Percentiles rank a stretch among this genome's conserved stretches.
Conservation (phyloP, 1,140 invertebrate genomes). For the Drosophila parvula region DNA sequence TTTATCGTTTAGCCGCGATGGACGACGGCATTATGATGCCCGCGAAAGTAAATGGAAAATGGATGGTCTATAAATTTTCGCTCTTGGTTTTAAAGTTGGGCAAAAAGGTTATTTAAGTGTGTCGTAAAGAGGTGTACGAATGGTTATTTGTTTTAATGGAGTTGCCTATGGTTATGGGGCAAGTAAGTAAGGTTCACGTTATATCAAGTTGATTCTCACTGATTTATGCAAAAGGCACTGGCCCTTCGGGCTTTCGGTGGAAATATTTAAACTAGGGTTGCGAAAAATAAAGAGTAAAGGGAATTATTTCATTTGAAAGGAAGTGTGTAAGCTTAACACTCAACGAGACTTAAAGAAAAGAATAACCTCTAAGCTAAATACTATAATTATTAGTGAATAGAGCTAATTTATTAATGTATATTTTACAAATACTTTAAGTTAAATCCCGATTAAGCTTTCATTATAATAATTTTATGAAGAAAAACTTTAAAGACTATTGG, state of each 20-base stretch:
- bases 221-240: neutral
- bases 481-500: neutral
- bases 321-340: neutral
- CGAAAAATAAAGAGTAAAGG: too few relatives aligned
- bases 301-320: neutral
- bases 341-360: too few relatives aligned
- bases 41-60: slow-evolving; percentile 54
- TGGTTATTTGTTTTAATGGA: slow-evolving; percentile 5
- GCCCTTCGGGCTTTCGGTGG: neutral
- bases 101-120: slow-evolving; percentile 33
- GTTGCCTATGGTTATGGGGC: slow-evolving; percentile 4
- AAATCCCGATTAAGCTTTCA: neutral
- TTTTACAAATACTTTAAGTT: neutral
- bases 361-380: too few relatives aligned
- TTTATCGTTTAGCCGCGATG: slow-evolving; percentile 64
- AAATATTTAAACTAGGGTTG: neutral
- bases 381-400: too few relatives aligned
- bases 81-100: slow-evolving; percentile 21
- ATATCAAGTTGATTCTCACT: neutral
- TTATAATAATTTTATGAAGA: neutral
- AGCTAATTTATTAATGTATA: neutral
- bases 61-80: slow-evolving; percentile 69
- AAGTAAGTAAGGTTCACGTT: slow-evolving; percentile 5
- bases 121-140: slow-evolving; percentile 15
- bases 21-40: slow-evolving; percentile 41